These are phyloP conservation scores for Macrosiphum euphorbiae DNA, from an alignment of 2,888 invertebrate species.

Conservation along the genomic window DNA sequence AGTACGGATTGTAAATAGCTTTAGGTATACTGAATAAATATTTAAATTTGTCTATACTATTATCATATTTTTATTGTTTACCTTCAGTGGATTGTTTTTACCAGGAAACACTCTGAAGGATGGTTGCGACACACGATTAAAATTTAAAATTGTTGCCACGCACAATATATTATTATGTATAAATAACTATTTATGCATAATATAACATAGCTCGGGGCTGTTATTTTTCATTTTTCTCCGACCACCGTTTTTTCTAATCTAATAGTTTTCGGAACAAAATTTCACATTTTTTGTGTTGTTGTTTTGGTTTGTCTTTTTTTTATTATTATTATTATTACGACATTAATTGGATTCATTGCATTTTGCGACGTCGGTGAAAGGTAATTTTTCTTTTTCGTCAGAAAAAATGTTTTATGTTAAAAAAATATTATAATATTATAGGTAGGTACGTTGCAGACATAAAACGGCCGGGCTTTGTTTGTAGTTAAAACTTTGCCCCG, in stretches of 20 bases:
- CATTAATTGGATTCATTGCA: slow-evolving; percentile 6
- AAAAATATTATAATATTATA: not conserved
- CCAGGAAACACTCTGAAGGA: not conserved
- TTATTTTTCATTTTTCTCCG: not conserved
- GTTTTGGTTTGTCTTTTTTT: not conserved
- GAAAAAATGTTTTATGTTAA: not conserved
- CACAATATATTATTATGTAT: not conserved
- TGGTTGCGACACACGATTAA: not conserved
- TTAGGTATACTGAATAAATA: not conserved
- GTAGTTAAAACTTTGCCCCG: not conserved
- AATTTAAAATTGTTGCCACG: not conserved
- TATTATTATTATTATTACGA: not conserved
- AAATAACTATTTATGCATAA: not conserved
- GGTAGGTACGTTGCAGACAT: not conserved
- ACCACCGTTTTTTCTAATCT: not conserved
- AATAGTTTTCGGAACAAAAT: not conserved
- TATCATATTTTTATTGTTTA: not conserved
- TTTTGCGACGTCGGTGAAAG: not conserved
- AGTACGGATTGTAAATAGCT: not conserved
- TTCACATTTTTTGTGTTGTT: not conserved
- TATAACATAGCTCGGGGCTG: not conserved
- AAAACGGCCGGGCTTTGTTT: not conserved
- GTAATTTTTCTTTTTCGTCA: not conserved
- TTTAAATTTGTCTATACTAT: not conserved
- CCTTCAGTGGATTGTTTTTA: not conserved